Evolutionary conservation across 2,888 invertebrate genomes (phyloP).

Genomic region (Choristoneura rosaceana): DNA sequence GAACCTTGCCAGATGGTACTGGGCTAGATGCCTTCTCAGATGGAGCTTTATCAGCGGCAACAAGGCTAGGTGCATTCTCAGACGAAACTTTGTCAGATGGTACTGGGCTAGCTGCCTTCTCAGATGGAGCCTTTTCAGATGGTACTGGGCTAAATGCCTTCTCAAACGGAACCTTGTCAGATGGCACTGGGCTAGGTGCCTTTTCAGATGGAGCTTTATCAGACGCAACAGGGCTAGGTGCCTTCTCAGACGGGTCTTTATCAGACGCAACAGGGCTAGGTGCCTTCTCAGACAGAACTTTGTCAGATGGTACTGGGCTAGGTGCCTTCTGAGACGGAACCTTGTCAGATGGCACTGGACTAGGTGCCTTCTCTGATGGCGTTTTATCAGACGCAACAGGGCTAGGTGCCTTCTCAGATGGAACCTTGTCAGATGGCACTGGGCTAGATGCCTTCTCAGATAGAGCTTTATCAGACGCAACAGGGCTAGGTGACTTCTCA

Average conservation of each 20-base stretch:
- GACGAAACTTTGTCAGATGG: slow-evolving; percentile 4
- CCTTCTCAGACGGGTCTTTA: not conserved
- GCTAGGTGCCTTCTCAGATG: no score
- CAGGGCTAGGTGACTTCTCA: slow-evolving; percentile 29
- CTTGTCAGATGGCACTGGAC: slow-evolving; percentile 1
- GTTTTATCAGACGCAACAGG: not conserved
- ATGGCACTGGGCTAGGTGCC: slow-evolving; percentile 6
- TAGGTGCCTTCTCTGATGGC: slow-evolving; percentile 3
- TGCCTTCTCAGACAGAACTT: slow-evolving; percentile 28
- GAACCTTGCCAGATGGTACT: not conserved
- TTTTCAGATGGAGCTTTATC: slow-evolving; percentile 12
- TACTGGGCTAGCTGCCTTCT: slow-evolving; percentile 10
- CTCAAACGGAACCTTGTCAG: slow-evolving; percentile 7
- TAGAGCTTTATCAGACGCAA: not conserved
- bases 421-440: no score
- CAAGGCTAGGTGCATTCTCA: slow-evolving; percentile 38
- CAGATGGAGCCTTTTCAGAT: slow-evolving; percentile 22
- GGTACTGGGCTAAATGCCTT: slow-evolving; percentile 25
- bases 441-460: no score
- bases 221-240: not conserved
- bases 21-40: not conserved
- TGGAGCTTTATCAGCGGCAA: not conserved
- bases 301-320: slow-evolving; percentile 13
- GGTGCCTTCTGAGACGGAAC: not conserved
- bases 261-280: slow-evolving; percentile 25